These are phyloP conservation scores for Benthosema pterotum DNA, from an alignment of 2,797 vertebrate species.

Conservation along the genomic window DNA sequence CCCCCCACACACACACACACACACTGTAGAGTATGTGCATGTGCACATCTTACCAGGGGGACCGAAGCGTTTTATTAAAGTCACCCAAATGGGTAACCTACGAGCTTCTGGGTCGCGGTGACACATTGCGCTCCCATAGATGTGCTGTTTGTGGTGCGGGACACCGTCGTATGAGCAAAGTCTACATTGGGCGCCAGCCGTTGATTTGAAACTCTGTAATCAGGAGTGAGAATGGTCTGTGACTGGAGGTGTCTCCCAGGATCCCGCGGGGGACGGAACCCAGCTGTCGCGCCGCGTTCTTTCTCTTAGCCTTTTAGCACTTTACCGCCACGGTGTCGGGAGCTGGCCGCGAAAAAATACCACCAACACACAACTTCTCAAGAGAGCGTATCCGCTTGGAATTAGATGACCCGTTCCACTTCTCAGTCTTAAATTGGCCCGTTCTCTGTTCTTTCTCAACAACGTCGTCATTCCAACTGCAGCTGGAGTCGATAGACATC, in stretches of 20 bases:
- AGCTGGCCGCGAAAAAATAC: conserved; percentile 57
- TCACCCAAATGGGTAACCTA: too few species aligned
- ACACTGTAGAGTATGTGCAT: too few species aligned
- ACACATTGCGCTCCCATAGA: background rate
- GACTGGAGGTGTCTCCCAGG: conserved; percentile 72
- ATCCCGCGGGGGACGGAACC: conserved; percentile 76
- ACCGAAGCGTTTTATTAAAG: too few species aligned
- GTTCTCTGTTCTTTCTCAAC: conserved; percentile 74
- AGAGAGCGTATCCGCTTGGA: conserved; percentile 77
- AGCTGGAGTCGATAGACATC: conserved; percentile 45
- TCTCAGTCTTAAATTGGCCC: conserved; percentile 81
- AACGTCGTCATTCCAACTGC: conserved; percentile 60
- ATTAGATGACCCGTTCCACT: conserved; percentile 79
- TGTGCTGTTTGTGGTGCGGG: conserved; percentile 20
- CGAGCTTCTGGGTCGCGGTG: background rate
- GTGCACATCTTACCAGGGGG: too few species aligned
- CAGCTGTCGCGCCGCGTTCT: conserved; percentile 83
- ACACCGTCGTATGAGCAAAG: conserved; percentile 1
- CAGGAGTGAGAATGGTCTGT: conserved; percentile 81
- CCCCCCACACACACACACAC: too few species aligned
- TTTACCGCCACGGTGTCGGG: conserved; percentile 67
- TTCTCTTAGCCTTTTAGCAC: conserved; percentile 83
- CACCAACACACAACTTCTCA: conserved; percentile 70
- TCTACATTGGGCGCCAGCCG: conserved; percentile 64
- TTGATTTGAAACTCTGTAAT: conserved; percentile 81